These are phyloP conservation scores for Cotesia vestalis DNA, from an alignment of 1,140 invertebrate genomes.

Conservation along the genomic window DNA sequence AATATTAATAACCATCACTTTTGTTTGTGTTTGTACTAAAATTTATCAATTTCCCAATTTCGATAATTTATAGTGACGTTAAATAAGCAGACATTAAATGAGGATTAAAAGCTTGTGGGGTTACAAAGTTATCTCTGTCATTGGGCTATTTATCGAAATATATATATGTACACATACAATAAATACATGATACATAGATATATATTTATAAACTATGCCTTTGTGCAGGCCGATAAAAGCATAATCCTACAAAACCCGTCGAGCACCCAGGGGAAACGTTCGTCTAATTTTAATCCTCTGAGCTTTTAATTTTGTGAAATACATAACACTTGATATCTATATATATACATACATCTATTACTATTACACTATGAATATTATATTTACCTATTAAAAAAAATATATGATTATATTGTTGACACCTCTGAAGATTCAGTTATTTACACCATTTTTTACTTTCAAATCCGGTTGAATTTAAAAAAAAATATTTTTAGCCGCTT, in stretches of 20 bases:
- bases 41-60: no score
- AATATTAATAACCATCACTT: no score
- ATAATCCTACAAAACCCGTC: not conserved
- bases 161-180: not conserved
- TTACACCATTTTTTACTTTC: no score
- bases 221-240: conserved; percentile 4
- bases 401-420: conserved; percentile 5
- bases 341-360: not conserved
- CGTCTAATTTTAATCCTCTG: conserved; percentile 10
- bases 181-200: not conserved
- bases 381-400: not conserved
- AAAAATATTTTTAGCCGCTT: no score
- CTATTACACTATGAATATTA: not conserved
- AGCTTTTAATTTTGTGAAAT: conserved; percentile 14
- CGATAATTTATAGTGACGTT: no score
- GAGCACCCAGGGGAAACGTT: conserved; percentile 1
- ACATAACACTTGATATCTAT: not conserved
- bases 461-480: no score
- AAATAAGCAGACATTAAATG: no score
- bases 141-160: no score
- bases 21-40: no score
- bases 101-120: no score
- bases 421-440: not conserved
- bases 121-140: no score
- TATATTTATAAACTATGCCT: not conserved